Base-by-base conservation (phyloP, 2,888 invertebrate species). In the Hartigia nigra region DNA sequence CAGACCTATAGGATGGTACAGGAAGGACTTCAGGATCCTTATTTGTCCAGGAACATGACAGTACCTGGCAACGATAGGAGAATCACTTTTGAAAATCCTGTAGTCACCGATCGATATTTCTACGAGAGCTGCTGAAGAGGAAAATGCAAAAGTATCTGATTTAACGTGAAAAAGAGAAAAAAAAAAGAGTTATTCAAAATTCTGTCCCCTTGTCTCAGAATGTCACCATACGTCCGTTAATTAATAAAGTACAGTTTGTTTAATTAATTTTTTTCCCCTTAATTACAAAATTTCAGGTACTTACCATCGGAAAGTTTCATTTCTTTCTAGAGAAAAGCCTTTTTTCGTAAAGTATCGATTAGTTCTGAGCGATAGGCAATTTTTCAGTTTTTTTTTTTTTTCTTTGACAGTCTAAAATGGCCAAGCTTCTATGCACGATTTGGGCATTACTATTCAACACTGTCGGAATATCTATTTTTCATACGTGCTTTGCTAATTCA, bases 391-490 rank as follows among this genome's bases (percentile, higher is more conserved):
- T 55, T 23, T 55, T 55, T 23, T 9, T 2, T 55, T 55, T 9
- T 9, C 1, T 34, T 34, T 14, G 23, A 23, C 23, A 23, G 2
- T 74, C 37, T 37, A 76, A 78, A 75, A 90, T 90, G 90, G 80
- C 86, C 12, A 87, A 85, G 74, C 76, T 89, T 74, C 39, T 86
- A n/a, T 86, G 79, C 35, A 89, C 90, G 31, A 87, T 90, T 75
- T 88, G 89, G 89, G 88, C 89, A 5, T 79, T 90, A 69, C 32
- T 90, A 70, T 79, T 89, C 32, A 84, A 88, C 70, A 79, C 77
- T 34, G 77, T 82, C 12, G 87, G 84, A 74, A 76, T 88, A 12
- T 79, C 85, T 0, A 84, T 90, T 78, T 90, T 89, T 79, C 87
- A 86, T 75, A 88, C 88, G 4, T 89, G 88, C 55, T 89, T 89